Evolutionary conservation across 2,888 invertebrate genomes (phyloP).

Genomic region (Chymomyza procnemis): DNA sequence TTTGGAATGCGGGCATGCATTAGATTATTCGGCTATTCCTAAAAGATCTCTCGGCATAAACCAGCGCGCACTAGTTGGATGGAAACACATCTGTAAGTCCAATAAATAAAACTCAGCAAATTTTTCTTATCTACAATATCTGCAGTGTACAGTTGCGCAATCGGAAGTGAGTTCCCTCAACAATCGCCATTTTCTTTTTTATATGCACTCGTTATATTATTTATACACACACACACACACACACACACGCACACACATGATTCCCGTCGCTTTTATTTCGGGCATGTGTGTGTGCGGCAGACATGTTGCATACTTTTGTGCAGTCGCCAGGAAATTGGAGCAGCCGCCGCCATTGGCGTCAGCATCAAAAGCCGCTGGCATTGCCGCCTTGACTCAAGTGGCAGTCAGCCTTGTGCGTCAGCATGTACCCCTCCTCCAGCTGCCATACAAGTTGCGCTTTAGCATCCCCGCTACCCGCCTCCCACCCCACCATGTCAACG

Average conservation of each 20-base stretch:
- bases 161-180: too few relatives aligned
- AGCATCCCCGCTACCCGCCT: too few relatives aligned
- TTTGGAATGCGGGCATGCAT: too few relatives aligned
- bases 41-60: too few relatives aligned
- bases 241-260: neutral
- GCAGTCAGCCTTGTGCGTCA: neutral
- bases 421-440: too few relatives aligned
- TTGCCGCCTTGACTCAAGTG: neutral
- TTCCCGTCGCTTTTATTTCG: slow-evolving; percentile 5
- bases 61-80: too few relatives aligned
- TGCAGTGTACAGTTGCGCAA: too few relatives aligned
- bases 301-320: slow-evolving; percentile 62
- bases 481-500: neutral
- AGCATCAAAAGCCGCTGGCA: slow-evolving; percentile 9
- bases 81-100: too few relatives aligned
- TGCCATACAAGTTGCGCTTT: too few relatives aligned
- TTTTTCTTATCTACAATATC: too few relatives aligned
- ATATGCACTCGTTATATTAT: slow-evolving; percentile 64
- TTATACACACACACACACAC: slow-evolving; percentile 7
- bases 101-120: too few relatives aligned
- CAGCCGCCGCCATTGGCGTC: slow-evolving; percentile 58
- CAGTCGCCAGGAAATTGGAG: slow-evolving; percentile 45
- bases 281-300: slow-evolving; percentile 27
- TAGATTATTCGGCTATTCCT: too few relatives aligned
- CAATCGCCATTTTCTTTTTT: slow-evolving; percentile 59